A percentile compares a stretch with the other conserved stretches of the same genome.
These are phyloP conservation scores for Acromyrmex heyeri DNA, from an alignment of 1,140 invertebrate genomes.

Conservation along the genomic window DNA sequence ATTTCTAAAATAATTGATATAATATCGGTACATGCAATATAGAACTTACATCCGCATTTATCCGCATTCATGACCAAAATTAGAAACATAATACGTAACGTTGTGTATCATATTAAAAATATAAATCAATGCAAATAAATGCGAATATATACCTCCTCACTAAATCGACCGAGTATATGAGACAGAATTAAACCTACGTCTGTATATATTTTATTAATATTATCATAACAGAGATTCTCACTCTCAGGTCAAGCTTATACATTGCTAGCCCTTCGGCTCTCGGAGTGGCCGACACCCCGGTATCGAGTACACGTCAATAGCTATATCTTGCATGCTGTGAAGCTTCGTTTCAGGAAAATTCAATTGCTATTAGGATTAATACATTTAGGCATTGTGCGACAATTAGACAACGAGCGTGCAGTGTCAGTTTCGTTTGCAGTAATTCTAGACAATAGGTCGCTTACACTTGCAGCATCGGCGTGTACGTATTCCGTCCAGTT, in stretches of 20 bases:
- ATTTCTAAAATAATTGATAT: background rate
- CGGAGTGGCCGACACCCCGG: background rate
- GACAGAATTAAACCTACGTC: background rate
- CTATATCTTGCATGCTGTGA: background rate
- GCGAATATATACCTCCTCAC: background rate
- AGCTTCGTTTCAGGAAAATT: background rate
- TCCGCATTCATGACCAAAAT: conserved; percentile 15
- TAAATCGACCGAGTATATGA: background rate
- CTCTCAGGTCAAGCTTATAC: background rate
- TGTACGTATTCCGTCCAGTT: background rate
- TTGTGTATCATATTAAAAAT: background rate
- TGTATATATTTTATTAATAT: conserved; percentile 10
- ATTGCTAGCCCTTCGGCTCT: background rate
- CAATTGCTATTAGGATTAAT: background rate
- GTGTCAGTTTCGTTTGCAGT: background rate
- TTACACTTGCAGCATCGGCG: conserved; percentile 22
- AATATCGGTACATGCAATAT: conserved; percentile 12
- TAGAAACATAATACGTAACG: background rate
- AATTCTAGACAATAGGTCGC: conserved; percentile 14
- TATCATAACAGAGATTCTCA: background rate
- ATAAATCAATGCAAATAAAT: conserved; percentile 6
- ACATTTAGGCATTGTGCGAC: background rate
- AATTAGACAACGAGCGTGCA: background rate
- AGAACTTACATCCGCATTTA: background rate
- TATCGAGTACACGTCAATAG: conserved; percentile 26